Conservation (phyloP, 2,888 invertebrate species). For the Malacosoma neustria region DNA sequence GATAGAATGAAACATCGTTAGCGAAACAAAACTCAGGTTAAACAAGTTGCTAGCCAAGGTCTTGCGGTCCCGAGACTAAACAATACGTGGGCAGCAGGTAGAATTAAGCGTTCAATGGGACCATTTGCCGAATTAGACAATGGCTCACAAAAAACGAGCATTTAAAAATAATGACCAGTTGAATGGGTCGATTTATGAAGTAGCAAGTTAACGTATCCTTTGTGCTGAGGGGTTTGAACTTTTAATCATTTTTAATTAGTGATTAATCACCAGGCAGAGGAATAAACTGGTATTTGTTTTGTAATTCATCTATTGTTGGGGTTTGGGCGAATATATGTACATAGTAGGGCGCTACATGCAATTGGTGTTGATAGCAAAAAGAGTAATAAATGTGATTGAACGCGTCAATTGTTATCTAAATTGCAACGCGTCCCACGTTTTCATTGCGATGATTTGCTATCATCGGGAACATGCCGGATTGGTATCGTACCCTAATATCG, state of each 20-base stretch:
- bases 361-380: too few species aligned
- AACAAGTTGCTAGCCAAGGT: neutral
- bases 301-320: too few species aligned
- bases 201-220: too few species aligned
- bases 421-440: conserved; percentile 21
- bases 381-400: conserved; percentile 1
- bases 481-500: neutral
- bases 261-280: too few species aligned
- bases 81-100: conserved; percentile 25
- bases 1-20: neutral
- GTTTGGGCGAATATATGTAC: too few species aligned
- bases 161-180: neutral
- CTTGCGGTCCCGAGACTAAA: conserved; percentile 17
- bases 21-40: neutral
- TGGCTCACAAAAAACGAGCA: neutral
- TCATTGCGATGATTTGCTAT: conserved; percentile 19
- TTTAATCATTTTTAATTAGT: too few species aligned
- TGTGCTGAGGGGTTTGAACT: too few species aligned
- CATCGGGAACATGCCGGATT: conserved; percentile 13
- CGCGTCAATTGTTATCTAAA: conserved; percentile 8
- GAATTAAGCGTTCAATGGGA: conserved; percentile 8
- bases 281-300: too few species aligned
- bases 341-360: too few species aligned
- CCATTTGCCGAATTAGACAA: neutral
- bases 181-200: neutral